Conservation (phyloP, 2,113 vertebrate species). For the Tylochromis polylepis region DNA sequence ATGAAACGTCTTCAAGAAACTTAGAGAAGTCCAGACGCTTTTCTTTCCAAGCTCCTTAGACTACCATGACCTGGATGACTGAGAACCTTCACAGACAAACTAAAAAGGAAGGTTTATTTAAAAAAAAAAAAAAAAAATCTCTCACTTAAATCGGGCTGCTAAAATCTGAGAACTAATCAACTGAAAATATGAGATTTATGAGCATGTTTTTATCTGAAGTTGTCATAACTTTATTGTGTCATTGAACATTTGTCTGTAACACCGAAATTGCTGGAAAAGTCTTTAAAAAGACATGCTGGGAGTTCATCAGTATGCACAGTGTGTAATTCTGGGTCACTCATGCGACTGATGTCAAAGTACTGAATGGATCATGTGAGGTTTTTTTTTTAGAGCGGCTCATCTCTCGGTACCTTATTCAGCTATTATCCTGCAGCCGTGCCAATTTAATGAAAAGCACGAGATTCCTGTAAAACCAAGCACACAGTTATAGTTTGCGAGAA, state of each 20-base stretch:
- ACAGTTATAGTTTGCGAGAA: background rate
- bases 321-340: background rate
- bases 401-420: background rate
- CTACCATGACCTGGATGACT: no score
- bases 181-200: background rate
- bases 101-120: background rate
- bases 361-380: conserved; percentile 15
- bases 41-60: no score
- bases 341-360: background rate
- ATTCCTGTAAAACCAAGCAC: background rate
- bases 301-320: background rate
- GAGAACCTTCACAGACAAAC: no score
- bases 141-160: no score
- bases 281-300: background rate
- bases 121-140: background rate
- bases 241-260: background rate
- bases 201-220: fast-evolving
- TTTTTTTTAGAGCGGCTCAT: background rate
- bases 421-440: background rate
- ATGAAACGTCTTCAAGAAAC: no score
- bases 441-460: conserved; percentile 9
- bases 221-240: background rate
- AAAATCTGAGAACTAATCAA: no score
- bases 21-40: no score
- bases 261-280: background rate